Conservation (phyloP, 2,888 invertebrate species). For the Ophion slaviceki region DNA sequence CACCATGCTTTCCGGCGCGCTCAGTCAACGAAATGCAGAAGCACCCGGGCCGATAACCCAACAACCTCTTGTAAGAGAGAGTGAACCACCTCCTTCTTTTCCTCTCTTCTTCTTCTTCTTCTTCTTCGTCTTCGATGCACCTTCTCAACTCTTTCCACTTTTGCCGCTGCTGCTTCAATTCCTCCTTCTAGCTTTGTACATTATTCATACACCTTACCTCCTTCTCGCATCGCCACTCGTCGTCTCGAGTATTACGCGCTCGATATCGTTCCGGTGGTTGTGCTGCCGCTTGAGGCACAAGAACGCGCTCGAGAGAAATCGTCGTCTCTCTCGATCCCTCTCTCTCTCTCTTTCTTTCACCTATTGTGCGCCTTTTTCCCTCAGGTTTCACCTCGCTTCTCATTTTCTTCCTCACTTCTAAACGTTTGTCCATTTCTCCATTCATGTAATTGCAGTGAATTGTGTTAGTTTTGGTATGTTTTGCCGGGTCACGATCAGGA, state of each 20-base stretch:
- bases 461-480: not conserved
- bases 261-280: constrained; percentile 63
- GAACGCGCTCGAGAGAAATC: constrained; percentile 43
- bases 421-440: not conserved
- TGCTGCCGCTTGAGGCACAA: constrained; percentile 30
- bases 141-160: constrained; percentile 50
- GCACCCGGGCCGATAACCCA: constrained; percentile 57
- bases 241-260: constrained; percentile 70
- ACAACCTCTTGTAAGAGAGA: constrained; percentile 41
- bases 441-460: not conserved
- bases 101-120: constrained; percentile 43
- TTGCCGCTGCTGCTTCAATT: constrained; percentile 28
- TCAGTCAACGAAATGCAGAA: constrained; percentile 42
- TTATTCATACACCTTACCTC: constrained; percentile 73
- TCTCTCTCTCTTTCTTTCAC: not conserved
- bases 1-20: constrained; percentile 38
- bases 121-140: constrained; percentile 35
- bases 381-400: not conserved
- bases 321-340: constrained; percentile 1
- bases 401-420: not conserved
- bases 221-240: constrained; percentile 71
- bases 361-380: not conserved
- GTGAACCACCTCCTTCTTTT: constrained; percentile 36
- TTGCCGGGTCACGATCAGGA: not conserved
- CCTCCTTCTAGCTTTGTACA: constrained; percentile 65